Evolutionary conservation across 2,797 vertebrate species (phyloP).

Genomic region (Coregonus sp.): DNA sequence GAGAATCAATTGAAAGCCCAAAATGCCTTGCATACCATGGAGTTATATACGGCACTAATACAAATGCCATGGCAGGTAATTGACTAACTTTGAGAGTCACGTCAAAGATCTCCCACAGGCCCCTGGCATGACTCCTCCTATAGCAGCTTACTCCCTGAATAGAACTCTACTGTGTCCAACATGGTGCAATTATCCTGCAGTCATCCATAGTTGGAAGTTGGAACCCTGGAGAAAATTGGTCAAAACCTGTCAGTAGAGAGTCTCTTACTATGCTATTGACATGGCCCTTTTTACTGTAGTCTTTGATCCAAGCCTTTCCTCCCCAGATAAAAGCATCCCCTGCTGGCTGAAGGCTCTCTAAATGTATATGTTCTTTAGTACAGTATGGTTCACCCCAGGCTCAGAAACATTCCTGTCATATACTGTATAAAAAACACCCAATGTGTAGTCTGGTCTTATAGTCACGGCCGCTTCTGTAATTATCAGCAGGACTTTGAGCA

Average conservation of each 20-base stretch:
- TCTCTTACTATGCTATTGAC: not conserved
- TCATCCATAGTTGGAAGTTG: not conserved
- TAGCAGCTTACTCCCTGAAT: not conserved
- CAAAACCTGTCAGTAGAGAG: not conserved
- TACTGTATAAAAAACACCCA: too few relatives aligned
- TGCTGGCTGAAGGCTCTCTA: not conserved
- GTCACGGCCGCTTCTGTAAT: too few relatives aligned
- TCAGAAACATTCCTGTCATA: too few relatives aligned
- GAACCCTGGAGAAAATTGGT: not conserved
- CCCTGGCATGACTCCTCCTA: not conserved
- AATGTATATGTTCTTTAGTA: not conserved
- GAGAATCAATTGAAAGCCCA: conserved; percentile 3
- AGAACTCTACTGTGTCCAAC: not conserved
- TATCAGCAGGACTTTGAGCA: too few relatives aligned
- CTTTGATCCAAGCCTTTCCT: not conserved
- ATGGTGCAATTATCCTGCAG: not conserved
- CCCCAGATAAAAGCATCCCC: not conserved
- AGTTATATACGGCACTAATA: not conserved
- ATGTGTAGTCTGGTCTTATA: too few relatives aligned
- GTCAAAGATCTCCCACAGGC: not conserved
- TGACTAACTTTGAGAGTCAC: not conserved
- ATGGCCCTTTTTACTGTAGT: not conserved
- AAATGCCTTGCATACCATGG: not conserved
- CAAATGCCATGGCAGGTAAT: not conserved
- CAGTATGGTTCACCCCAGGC: not conserved